Base-by-base conservation (phyloP, 2,888 invertebrate species). In the Limnephilus marmoratus region DNA sequence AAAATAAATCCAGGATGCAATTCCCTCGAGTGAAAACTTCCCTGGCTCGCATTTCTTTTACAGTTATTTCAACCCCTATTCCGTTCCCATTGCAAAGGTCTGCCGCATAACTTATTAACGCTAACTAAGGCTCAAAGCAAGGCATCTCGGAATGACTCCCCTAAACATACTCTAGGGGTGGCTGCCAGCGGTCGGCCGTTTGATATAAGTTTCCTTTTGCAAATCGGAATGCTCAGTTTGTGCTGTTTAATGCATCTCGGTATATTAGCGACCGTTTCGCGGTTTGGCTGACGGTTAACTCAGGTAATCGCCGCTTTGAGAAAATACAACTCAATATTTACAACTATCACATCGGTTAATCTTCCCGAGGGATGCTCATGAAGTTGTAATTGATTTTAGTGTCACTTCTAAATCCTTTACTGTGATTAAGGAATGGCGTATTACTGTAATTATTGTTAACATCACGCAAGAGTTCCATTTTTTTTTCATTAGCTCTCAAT, bases 181-280 rank as follows among this genome's bases (percentile, higher is more conserved):
- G 53, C 87, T 45, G 29, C 87, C 31, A 34, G 68, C 53, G 87
- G 87, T 87, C 87, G 87, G 34, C 87, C 87, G 80, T 37, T 91
- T 91, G 86, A 87, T 91, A 81, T 81, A 86, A 87, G 24, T 91
- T 91, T 91, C 87, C 29, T 81, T 90, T 86, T 91, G 81, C 81
- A 81, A 86, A 87, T 87, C 87, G 34, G 87, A 68, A 87, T 87
- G 53, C 68, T 53, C 31, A 87, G 24, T 18, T 31, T 29, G 31
- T 29, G 87, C 53, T 87, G 87, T 68, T 85, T 87, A 87, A 68
- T 87, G 53, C 87, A 68, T 34, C 53, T 18, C 29, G 13, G 34
- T 86, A 49, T 86, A 86, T 86, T 86, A 86, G 86, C 86, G 12
- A 41, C 83, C 83, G 13, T 83, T 34, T 83, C 18, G 83, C 12